These are phyloP conservation scores for Ursus arctos DNA, from an alignment of 2,113 vertebrate genomes.

Conservation along the genomic window DNA sequence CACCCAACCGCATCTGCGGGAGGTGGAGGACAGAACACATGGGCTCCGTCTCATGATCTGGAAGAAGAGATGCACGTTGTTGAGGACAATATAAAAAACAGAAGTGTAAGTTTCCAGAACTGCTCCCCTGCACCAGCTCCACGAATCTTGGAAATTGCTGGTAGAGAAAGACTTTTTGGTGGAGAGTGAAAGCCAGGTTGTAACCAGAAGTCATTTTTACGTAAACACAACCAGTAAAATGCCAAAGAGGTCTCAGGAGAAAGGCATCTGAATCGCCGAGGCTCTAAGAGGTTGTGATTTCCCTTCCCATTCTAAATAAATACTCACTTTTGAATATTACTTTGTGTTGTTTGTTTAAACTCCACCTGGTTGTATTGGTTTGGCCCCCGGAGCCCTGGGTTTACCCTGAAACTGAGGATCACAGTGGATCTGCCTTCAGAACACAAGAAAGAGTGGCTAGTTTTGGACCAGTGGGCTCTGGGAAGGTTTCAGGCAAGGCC, in stretches of 20 bases:
- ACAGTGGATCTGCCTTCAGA: background rate
- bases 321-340: background rate
- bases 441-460: background rate
- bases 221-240: background rate
- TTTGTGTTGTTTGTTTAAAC: background rate
- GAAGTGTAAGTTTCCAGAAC: background rate
- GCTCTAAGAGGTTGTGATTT: background rate
- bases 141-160: background rate
- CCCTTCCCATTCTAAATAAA: slow-evolving; percentile 21
- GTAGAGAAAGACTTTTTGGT: background rate
- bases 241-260: background rate
- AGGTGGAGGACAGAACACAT: background rate
- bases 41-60: background rate
- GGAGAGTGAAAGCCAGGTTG: background rate
- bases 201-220: background rate
- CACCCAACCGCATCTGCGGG: no score
- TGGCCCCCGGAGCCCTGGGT: background rate
- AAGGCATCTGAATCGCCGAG: background rate
- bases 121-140: background rate
- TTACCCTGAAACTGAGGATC: background rate
- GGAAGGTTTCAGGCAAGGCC: background rate
- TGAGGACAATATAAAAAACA: background rate
- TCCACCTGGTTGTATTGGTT: background rate
- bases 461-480: background rate
- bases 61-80: background rate